Base-by-base conservation (phyloP, 1,140 invertebrate species). In the Cydia strobilella region DNA sequence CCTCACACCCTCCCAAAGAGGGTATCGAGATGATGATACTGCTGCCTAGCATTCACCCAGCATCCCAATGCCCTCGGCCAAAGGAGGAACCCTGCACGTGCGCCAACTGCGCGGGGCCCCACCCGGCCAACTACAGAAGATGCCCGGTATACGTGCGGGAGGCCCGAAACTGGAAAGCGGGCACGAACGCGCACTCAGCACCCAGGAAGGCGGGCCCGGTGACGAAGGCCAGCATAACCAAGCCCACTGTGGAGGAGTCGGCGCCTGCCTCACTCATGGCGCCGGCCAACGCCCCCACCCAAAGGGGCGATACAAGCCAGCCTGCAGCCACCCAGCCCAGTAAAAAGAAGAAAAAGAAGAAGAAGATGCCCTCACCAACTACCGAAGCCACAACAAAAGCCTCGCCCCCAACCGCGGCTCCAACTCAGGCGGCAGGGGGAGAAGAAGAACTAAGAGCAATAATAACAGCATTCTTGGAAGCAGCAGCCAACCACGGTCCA, bases 61-160 rank as follows among this genome's bases (percentile, higher is more conserved):
- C n/a, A n/a, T n/a, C n/a, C n/a, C n/a, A n/a, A n/a, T n/a, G n/a
- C n/a, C n/a, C n/a, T n/a, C n/a, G 6, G 39, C 31, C 65, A 35
- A 69, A 13, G 65, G 27, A 66, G n/a, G 59, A 80, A 1, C 74
- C 73, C 0, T 42, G 75, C 9, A 80, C 78, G 0, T 82, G 80
- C 62, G 75, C 74, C 0, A 82, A 82, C 73, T 82, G 80, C 63
- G 73, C 74, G 2, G 78, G 78, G 0, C 51, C 74, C 2, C 80
- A 82, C 69, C 65, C 78, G 0, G 80, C 79, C 3, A 82, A 82
- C 71, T 12, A 75, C 45, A 23, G 23, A 1, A 7, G 18, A 12
- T 82, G 80, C 63, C 75, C 80, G 0, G 75, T 69, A 0, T 72
- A 39, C 20, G 12, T 13, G 0, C 23, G 27, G 20, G 74, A 79